These are phyloP conservation scores for Ceryle rudis DNA, from an alignment of 2,797 vertebrate genomes.

Conservation along the genomic window DNA sequence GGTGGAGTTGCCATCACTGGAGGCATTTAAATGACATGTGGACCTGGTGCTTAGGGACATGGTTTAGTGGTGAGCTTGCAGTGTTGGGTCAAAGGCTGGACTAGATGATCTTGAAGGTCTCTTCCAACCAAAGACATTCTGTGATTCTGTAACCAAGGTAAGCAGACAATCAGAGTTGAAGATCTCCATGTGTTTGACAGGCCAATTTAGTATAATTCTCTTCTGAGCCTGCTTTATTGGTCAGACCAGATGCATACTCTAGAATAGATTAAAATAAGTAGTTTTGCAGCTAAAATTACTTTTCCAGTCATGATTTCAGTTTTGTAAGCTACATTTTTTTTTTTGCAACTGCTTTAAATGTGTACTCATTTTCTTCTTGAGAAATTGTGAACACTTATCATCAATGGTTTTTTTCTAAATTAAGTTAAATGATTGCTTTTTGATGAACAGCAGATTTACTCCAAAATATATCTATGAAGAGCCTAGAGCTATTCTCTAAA, in stretches of 20 bases:
- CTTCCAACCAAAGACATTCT: too few species aligned
- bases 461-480: not conserved
- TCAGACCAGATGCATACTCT: not conserved
- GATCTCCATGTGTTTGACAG: not conserved
- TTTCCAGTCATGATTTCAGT: not conserved
- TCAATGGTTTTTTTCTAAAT: not conserved
- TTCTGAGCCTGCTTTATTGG: not conserved
- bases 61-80: too few species aligned
- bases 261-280: not conserved
- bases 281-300: slow-evolving; percentile 1
- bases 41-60: too few species aligned
- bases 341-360: not conserved
- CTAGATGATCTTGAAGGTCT: too few species aligned
- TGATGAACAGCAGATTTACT: not conserved
- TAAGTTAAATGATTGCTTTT: not conserved
- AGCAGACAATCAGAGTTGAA: not conserved
- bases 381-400: not conserved
- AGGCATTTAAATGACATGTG: too few species aligned
- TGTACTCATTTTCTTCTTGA: not conserved
- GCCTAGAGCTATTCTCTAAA: not conserved
- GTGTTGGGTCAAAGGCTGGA: too few species aligned
- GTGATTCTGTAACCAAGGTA: not conserved
- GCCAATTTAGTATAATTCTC: not conserved
- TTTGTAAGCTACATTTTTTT: not conserved
- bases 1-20: too few species aligned